These are phyloP conservation scores for Sarcophaga bullata DNA, from an alignment of 1,140 invertebrate species.

Conservation along the genomic window DNA sequence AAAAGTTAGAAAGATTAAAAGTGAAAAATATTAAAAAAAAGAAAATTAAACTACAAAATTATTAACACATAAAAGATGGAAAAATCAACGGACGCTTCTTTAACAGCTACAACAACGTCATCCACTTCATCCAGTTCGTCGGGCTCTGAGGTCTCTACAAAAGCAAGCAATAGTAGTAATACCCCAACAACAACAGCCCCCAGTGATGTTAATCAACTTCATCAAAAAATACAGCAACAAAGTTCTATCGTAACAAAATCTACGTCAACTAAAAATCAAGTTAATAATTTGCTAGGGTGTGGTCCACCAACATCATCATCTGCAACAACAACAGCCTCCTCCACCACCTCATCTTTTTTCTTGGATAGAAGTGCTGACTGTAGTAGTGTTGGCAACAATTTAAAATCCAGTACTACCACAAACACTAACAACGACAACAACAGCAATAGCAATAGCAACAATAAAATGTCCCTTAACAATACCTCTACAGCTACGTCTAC, in stretches of 20 bases:
- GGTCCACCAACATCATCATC: conserved; percentile 37
- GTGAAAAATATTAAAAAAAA: too few species aligned
- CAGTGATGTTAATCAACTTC: conserved; percentile 9
- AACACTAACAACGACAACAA: not conserved
- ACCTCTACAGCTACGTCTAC: not conserved
- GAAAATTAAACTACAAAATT: too few species aligned
- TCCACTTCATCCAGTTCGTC: not conserved
- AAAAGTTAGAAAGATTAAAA: not conserved
- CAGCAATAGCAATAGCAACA: conserved; percentile 19
- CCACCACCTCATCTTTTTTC: not conserved
- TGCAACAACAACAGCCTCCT: not conserved
- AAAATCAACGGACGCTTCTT: conserved; percentile 43
- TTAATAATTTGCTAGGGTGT: conserved; percentile 43
- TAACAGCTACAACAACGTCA: conserved; percentile 1
- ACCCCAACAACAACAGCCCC: not conserved
- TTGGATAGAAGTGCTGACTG: not conserved
- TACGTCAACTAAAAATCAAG: conserved; percentile 34
- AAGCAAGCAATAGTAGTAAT: not conserved
- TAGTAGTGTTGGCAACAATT: not conserved
- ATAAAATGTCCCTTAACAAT: conserved; percentile 25
- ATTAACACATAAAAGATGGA: conserved; percentile 40
- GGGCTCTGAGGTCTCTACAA: not conserved
- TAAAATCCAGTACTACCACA: not conserved
- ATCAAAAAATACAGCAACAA: not conserved
- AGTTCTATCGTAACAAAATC: not conserved